phyloP scores from a whole-genome alignment of 2,888 invertebrate genomes.

The Parnassius glacialis region DNA sequence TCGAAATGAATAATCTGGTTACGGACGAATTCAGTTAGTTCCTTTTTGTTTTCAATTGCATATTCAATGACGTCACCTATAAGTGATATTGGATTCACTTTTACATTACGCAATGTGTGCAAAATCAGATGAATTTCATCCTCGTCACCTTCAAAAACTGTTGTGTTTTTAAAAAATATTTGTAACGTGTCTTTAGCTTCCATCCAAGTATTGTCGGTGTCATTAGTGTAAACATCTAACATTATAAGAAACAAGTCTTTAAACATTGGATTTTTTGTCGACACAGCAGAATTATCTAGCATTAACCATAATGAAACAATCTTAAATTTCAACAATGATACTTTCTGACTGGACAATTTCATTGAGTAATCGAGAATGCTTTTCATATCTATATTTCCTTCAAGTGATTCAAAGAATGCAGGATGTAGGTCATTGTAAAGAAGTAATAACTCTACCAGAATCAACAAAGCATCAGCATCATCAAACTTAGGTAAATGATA shows the following conservation, averaged over 20 bases:
- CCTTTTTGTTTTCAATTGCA: conserved; percentile 55
- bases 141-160: conserved; percentile 83
- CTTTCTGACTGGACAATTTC: conserved; percentile 46
- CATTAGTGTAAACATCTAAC: conserved; percentile 74
- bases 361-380: conserved; percentile 61
- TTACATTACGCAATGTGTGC: conserved; percentile 67
- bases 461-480: conserved; percentile 56
- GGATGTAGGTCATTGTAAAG: conserved; percentile 69
- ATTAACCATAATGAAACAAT: conserved; percentile 69
- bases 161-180: conserved; percentile 82
- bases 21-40: conserved; percentile 54
- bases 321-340: conserved; percentile 67
- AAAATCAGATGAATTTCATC: conserved; percentile 86
- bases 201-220: conserved; percentile 58
- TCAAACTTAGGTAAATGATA: conserved; percentile 56
- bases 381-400: conserved; percentile 68
- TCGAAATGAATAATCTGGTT: conserved; percentile 64
- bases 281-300: conserved; percentile 72
- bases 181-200: conserved; percentile 79
- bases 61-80: conserved; percentile 64
- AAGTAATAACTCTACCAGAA: conserved; percentile 61
- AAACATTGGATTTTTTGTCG: conserved; percentile 76
- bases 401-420: conserved; percentile 68
- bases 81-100: conserved; percentile 52
- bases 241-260: conserved; percentile 79